Percentiles rank a stretch among this genome's conserved stretches.
Conservation (phyloP, 35 echinoderm and acorn worm genomes). For the Amphiura filiformis region DNA sequence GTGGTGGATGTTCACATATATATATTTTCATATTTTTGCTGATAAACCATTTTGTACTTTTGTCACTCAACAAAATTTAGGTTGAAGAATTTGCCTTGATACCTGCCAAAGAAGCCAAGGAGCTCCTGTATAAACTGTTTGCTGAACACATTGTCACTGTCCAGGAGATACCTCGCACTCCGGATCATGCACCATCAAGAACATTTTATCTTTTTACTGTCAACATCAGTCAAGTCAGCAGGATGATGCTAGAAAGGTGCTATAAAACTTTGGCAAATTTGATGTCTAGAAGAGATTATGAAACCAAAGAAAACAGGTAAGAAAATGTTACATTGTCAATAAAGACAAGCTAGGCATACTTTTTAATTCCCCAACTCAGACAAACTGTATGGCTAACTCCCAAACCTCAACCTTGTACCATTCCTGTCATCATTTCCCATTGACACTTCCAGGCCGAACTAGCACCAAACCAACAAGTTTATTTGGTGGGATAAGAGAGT, state of each 20-base stretch:
- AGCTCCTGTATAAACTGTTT: slow-evolving; percentile 92
- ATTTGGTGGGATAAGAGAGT: no score
- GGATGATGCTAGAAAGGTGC: slow-evolving; percentile 69
- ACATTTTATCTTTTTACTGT: slow-evolving; percentile 94
- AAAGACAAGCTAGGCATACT: no score
- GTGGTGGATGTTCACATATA: no score
- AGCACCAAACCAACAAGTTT: no score
- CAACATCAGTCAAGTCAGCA: slow-evolving; percentile 59
- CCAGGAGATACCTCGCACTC: slow-evolving; percentile 90
- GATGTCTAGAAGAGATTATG: slow-evolving; percentile 75
- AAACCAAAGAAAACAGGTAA: slow-evolving; percentile 87
- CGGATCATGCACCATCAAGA: slow-evolving; percentile 95
- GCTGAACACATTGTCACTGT: slow-evolving; percentile 75
- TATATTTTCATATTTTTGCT: no score
- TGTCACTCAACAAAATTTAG: background rate
- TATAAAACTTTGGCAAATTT: slow-evolving; percentile 83
- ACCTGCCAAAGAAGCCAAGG: slow-evolving; percentile 90
- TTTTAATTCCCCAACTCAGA: no score
- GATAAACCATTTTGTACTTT: no score
- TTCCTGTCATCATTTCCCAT: no score
- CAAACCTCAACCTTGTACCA: no score
- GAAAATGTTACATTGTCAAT: no score
- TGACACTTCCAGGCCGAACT: no score
- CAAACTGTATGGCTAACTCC: no score
- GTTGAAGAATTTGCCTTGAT: slow-evolving; percentile 88